A percentile compares a stretch with the other conserved stretches of the same genome.
Conservation (phyloP, 2,797 vertebrate genomes). For the Pristis pectinata region DNA sequence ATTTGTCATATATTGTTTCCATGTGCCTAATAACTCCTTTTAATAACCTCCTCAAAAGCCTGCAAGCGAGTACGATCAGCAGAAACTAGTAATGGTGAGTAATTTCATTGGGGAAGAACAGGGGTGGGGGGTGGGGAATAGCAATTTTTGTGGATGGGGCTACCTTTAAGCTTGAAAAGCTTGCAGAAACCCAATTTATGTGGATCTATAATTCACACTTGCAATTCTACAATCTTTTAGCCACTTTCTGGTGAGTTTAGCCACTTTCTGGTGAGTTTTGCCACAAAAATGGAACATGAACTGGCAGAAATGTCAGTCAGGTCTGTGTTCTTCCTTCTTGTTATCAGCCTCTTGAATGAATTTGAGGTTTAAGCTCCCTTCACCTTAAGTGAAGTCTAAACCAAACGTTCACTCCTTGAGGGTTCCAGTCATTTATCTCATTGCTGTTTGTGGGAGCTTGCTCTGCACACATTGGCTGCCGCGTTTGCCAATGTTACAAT, state of each 20-base stretch:
- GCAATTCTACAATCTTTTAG: not conserved
- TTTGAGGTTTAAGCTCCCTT: too few species aligned
- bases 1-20: not conserved
- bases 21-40: not conserved
- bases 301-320: too few species aligned
- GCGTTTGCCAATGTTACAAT: not conserved
- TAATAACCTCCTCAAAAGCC: not conserved
- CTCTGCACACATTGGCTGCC: not conserved
- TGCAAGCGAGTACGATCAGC: not conserved
- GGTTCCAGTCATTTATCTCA: too few species aligned
- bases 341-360: too few species aligned
- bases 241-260: not conserved
- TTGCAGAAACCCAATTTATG: not conserved
- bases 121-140: not conserved
- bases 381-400: too few species aligned
- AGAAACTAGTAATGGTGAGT: not conserved
- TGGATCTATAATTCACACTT: not conserved
- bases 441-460: too few species aligned
- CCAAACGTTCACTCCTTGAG: too few species aligned
- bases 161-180: not conserved
- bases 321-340: too few species aligned
- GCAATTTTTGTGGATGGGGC: not conserved
- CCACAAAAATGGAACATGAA: too few species aligned
- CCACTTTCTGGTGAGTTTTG: not conserved
- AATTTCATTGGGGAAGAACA: not conserved